Conservation (phyloP, 2,113 vertebrate species). For the Clarias gariepinus region DNA sequence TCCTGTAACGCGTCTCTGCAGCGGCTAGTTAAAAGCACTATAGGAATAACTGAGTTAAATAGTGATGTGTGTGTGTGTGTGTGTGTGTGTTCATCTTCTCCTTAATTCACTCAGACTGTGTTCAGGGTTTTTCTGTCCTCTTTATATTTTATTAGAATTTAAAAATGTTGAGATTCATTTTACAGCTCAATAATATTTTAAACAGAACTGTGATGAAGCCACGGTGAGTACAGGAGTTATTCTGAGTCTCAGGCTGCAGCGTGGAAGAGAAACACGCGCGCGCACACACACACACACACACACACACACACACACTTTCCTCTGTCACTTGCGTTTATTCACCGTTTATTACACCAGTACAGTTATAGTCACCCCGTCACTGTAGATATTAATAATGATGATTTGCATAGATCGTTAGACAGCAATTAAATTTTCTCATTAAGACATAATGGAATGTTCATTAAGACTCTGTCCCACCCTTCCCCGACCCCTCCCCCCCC, state of each 20-base stretch:
- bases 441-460: slow-evolving; percentile 71
- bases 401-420: slow-evolving; percentile 72
- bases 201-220: not conserved
- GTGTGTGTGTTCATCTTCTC: not conserved
- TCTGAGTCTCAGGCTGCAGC: not conserved
- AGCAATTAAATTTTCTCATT: slow-evolving; percentile 64
- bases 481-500: not conserved
- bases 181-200: not conserved
- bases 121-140: not conserved
- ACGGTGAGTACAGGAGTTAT: not conserved
- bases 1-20: no score
- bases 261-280: not conserved
- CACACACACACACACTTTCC: not conserved
- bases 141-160: slow-evolving; percentile 20
- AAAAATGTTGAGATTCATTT: slow-evolving; percentile 1
- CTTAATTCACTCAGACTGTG: not conserved
- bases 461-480: slow-evolving; percentile 32
- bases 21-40: no score
- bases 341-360: slow-evolving; percentile 37
- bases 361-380: slow-evolving; percentile 39
- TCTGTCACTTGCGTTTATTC: slow-evolving; percentile 26
- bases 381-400: slow-evolving; percentile 61
- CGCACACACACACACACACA: not conserved
- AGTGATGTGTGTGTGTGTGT: no score
- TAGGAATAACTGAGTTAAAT: no score